These are phyloP conservation scores for Enoplosus armatus DNA, from an alignment of 2,797 vertebrate genomes.

Conservation along the genomic window DNA sequence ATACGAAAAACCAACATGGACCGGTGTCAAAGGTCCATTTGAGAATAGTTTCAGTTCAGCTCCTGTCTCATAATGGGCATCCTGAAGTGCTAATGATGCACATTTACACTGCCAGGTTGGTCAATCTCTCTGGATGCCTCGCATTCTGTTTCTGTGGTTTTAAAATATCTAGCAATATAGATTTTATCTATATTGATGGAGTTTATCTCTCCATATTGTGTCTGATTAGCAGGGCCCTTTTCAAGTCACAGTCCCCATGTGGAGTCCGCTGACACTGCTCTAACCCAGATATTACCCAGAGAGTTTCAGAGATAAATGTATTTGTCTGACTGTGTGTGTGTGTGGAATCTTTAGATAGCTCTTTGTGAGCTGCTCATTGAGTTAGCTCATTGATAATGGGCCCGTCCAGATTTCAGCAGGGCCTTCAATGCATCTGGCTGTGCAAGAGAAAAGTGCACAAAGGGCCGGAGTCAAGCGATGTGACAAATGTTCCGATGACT, in stretches of 20 bases:
- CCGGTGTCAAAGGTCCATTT: too few species aligned
- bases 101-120: too few species aligned
- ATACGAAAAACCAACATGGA: too few species aligned
- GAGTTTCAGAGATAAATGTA: slow-evolving; percentile 22
- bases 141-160: too few species aligned
- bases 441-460: slow-evolving; percentile 41
- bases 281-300: slow-evolving; percentile 41
- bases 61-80: too few species aligned
- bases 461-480: slow-evolving; percentile 45
- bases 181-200: too few species aligned
- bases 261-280: slow-evolving; percentile 17
- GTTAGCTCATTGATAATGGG: slow-evolving; percentile 4
- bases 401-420: slow-evolving; percentile 20
- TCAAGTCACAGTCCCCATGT: neutral
- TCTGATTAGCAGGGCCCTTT: too few species aligned
- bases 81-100: too few species aligned
- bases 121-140: too few species aligned
- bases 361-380: slow-evolving; percentile 5
- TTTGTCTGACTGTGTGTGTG: neutral
- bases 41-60: too few species aligned
- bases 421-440: slow-evolving; percentile 33
- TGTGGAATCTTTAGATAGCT: slow-evolving; percentile 27
- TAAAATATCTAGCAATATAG: too few species aligned
- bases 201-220: too few species aligned
- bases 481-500: slow-evolving; percentile 61